Base-by-base conservation (phyloP, 2,888 invertebrate species). In the Tipula confusa region DNA sequence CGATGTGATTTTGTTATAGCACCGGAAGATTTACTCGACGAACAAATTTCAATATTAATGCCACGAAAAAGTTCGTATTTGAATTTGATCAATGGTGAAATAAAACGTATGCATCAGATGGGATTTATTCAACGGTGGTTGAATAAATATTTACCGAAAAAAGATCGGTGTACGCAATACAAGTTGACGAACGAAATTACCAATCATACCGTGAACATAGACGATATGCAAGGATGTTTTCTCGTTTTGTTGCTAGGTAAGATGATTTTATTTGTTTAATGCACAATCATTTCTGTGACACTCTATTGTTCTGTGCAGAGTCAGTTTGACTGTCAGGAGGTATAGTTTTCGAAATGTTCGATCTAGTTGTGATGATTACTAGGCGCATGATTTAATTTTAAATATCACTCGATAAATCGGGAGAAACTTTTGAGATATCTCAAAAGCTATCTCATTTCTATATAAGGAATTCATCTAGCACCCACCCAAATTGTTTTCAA, bases 151-250 rank as follows among this genome's bases (percentile, higher is more conserved):
- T 90, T 95, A 87, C 96, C 96, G 0, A 92, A 93, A 86, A 93
- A 93, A 85, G 95, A 97, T 88, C 93, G 94, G 85, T 97, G 97
- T 87, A 95, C 92, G 92, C 94, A 92, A 88, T 92, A 91, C 82
- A 91, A 92, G 0, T 88, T 91, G 24, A 88, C 90, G 13, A 90
- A 93, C 0, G 94, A 94, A 88, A 95, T 94, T n/a, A 93, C 93
- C 85, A 96, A 96, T 87, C 95, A 97, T 87, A 96, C 95, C 43
- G 97, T 97, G 79, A 96, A 96, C 88, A 91, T 97, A 86, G 92
- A 94, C 83, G 97, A 97, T 87, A 97, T 97, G 97, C 96, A 97
- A 89, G 97, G 97, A 11, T 97, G 96, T 29, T 97, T 97, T 89
- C 94, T 96, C 86, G 94, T 97, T 0, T 90, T 97, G 2, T 91